Conservation (phyloP, 2,888 invertebrate genomes). For the Cephus runcator region DNA sequence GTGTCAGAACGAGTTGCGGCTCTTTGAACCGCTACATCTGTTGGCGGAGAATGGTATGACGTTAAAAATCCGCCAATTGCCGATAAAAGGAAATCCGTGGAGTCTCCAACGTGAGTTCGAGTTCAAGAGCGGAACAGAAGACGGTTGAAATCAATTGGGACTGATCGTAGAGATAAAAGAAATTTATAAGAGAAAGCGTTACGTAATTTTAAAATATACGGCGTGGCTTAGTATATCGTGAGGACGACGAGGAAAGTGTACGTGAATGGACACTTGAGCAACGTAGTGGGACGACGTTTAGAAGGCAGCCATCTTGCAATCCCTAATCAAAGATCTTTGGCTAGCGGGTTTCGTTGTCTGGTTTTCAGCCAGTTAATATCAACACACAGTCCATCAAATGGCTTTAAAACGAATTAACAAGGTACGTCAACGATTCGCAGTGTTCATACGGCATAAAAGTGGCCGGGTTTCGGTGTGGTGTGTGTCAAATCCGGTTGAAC, state of each 20-base stretch:
- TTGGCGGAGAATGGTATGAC: slow-evolving; percentile 23
- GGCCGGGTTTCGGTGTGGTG: slow-evolving; percentile 38
- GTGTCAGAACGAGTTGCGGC: neutral
- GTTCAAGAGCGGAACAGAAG: slow-evolving; percentile 25
- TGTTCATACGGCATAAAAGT: slow-evolving; percentile 33
- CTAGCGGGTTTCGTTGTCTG: slow-evolving; percentile 85
- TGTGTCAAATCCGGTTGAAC: slow-evolving; percentile 61
- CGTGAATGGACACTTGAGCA: slow-evolving; percentile 67
- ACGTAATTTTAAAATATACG: neutral
- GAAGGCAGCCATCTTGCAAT: slow-evolving; percentile 88
- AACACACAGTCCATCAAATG: slow-evolving; percentile 72
- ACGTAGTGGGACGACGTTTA: slow-evolving; percentile 81
- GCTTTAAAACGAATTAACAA: slow-evolving; percentile 98
- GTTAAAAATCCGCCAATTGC: slow-evolving; percentile 48
- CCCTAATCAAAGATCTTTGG: slow-evolving; percentile 88
- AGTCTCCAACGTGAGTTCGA: slow-evolving; percentile 34
- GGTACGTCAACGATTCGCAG: slow-evolving; percentile 73
- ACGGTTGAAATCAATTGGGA: neutral
- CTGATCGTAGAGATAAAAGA: neutral
- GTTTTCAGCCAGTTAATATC: slow-evolving; percentile 81
- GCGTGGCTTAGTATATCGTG: neutral
- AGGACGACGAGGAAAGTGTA: neutral
- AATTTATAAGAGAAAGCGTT: neutral
- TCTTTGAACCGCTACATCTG: slow-evolving; percentile 31
- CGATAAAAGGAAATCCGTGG: slow-evolving; percentile 60